phyloP scores from a whole-genome alignment of 30 jellyfish, hydroid and myxozoan genomes.

The Turritopsis dohrnii region DNA sequence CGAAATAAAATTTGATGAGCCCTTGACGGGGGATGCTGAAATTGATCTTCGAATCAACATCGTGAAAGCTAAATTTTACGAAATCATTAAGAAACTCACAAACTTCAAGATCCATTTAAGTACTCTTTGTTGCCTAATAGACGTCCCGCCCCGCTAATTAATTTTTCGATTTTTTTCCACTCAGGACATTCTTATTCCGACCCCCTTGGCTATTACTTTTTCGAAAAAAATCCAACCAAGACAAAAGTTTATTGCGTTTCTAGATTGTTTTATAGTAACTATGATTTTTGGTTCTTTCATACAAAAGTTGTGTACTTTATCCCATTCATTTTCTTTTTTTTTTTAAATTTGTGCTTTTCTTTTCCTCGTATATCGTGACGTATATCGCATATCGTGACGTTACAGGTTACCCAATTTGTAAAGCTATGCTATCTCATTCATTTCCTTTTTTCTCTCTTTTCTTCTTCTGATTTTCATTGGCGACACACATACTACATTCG shows the following conservation, averaged over 20 bases:
- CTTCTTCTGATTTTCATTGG: too few species aligned
- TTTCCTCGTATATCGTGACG: too few species aligned
- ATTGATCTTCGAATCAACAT: too few species aligned
- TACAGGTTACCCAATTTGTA: not conserved
- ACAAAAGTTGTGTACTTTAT: slow-evolving; percentile 6
- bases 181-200: too few species aligned
- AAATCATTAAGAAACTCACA: too few species aligned
- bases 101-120: too few species aligned
- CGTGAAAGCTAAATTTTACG: too few species aligned
- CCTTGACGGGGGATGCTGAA: too few species aligned
- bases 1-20: too few species aligned
- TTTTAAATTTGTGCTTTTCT: not conserved
- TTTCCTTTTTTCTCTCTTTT: slow-evolving; percentile 1
- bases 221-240: not conserved
- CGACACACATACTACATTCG: not conserved
- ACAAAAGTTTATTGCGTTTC: slow-evolving; percentile 6
- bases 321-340: slow-evolving; percentile 6
- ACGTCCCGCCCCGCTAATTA: slow-evolving; percentile 11
- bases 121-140: not conserved
- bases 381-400: slow-evolving; percentile 10
- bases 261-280: not conserved
- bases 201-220: not conserved
- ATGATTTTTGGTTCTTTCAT: too few species aligned
- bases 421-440: not conserved
- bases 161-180: not conserved